A percentile compares a stretch with the other conserved stretches of the same genome.
phyloP scores from a whole-genome alignment of 2,797 vertebrate genomes.

The Delichon dasypus region DNA sequence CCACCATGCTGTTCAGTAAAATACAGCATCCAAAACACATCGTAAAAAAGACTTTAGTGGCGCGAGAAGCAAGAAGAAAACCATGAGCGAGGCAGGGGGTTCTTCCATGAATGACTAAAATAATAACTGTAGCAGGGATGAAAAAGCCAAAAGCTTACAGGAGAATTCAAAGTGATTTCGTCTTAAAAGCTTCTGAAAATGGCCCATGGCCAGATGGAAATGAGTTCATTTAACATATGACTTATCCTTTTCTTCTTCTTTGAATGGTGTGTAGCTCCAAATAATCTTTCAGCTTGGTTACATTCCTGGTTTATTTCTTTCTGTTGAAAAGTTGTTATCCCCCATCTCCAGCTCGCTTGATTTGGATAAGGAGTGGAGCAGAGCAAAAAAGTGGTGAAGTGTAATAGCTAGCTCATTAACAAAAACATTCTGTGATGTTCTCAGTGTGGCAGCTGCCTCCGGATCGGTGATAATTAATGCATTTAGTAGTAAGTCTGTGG shows the following conservation, averaged over 20 bases:
- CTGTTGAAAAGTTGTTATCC: neutral
- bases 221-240: conserved; percentile 42
- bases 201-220: conserved; percentile 42
- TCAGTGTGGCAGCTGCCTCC: neutral
- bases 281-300: conserved; percentile 23
- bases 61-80: neutral
- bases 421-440: neutral
- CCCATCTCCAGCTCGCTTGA: neutral
- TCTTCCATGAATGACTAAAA: conserved; percentile 6
- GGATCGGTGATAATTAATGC: neutral
- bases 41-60: neutral
- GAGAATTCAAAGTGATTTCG: conserved; percentile 2
- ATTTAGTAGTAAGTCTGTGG: neutral
- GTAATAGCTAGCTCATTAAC: neutral
- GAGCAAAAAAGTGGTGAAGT: neutral
- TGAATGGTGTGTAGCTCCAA: conserved; percentile 12
- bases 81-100: neutral
- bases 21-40: neutral
- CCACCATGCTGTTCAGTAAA: conserved; percentile 17
- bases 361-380: neutral
- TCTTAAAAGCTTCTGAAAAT: conserved; percentile 49
- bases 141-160: conserved; percentile 37
- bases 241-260: conserved; percentile 45
- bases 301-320: conserved; percentile 12
- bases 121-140: conserved; percentile 6